Base-by-base conservation (phyloP, 1,140 invertebrate species). In the Calycopis cecrops region DNA sequence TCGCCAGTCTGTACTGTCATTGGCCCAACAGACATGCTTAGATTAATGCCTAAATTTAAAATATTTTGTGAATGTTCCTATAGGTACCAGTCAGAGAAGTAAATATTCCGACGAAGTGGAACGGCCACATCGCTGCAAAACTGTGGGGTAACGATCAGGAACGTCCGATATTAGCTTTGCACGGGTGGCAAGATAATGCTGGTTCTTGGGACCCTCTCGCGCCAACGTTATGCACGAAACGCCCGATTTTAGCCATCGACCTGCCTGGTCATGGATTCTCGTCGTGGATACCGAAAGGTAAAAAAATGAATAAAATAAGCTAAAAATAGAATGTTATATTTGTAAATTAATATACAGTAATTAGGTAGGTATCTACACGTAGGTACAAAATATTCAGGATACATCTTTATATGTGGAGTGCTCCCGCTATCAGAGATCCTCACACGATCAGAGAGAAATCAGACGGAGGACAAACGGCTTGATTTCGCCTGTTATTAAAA, bases 151-250 rank as follows among this genome's bases (percentile, higher is more conserved):
- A 88, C 3, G 87, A 88, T 44, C 79, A 91, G 57, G 83, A 89
- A 8, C 80, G 89, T 40, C 93, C 93, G 0, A 90, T 95, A 48
- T 66, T 95, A 11, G 90, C 90, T 0, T 63, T 95, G 38, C 94
- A 96, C 72, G 94, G 94, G 1, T 94, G 93, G 93, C 90, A 92
- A 79, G 92, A 94, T 63, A 95, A 94, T 76, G 92, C 92, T 10
- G 92, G 91, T 2, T 91, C 91, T 1, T 95, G 94, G 84, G 93
- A 95, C 73, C 85, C 88, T 0, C 70, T 95, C 9, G 90, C 91
- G 14, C 92, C 92, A 11, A 67, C 92, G 18, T 68, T 95, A 35
- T 85, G 88, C 7, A 68, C 87, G 11, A 77, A 93, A 62, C 65
- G 90, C 1, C 87, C 90, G 4, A 88, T 93, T 57, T 69, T 95